phyloP scores from a whole-genome alignment of 2,113 vertebrate species.

The Acanthisitta chloris region DNA sequence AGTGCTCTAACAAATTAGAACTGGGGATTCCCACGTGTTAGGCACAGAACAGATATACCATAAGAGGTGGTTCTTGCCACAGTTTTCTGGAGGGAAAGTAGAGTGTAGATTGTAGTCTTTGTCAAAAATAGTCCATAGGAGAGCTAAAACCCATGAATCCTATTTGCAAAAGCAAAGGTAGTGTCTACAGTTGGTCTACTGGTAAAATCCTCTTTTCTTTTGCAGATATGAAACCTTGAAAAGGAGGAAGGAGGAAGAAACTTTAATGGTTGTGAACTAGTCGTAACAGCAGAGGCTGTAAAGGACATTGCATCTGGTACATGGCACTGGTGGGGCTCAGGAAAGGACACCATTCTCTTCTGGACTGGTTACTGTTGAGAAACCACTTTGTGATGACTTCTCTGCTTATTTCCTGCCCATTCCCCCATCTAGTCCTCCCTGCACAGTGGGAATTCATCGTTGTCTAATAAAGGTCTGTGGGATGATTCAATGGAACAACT shows the following conservation, averaged over 20 bases:
- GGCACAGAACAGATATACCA: background rate
- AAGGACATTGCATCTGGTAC: background rate
- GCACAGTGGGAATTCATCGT: background rate
- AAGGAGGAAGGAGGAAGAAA: background rate
- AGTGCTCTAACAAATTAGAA: background rate
- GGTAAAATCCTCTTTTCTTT: background rate
- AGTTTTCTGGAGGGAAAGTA: background rate
- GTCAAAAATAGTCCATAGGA: background rate
- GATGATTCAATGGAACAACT: background rate
- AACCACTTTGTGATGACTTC: background rate
- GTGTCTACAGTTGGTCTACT: background rate
- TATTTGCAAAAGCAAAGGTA: background rate
- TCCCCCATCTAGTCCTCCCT: background rate
- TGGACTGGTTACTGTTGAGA: background rate
- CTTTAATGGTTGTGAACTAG: background rate
- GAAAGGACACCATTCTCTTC: background rate
- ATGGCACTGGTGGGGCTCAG: background rate
- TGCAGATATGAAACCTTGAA: background rate
- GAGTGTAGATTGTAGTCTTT: background rate
- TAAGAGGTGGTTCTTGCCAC: background rate
- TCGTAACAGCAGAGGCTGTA: background rate
- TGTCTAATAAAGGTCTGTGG: background rate
- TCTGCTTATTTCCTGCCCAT: background rate
- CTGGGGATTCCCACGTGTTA: background rate
- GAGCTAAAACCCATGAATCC: background rate